Conservation (phyloP, 2,113 vertebrate genomes). For the Chaetura pelagica region DNA sequence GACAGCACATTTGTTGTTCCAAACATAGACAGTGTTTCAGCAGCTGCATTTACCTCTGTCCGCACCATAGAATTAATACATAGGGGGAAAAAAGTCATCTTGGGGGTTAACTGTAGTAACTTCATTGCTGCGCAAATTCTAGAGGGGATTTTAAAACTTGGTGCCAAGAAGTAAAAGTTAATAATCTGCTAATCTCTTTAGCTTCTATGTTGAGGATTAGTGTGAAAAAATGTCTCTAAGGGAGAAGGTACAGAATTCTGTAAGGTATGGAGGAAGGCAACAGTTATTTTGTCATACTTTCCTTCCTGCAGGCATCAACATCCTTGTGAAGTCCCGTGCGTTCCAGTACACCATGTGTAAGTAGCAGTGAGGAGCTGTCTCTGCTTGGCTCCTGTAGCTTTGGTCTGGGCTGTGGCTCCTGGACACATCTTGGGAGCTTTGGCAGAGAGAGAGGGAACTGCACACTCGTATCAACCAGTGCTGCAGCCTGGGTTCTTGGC, state of each 20-base stretch:
- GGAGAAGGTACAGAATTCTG: background rate
- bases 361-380: conserved; percentile 34
- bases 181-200: background rate
- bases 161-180: background rate
- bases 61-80: background rate
- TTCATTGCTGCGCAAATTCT: background rate
- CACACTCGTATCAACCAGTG: fast-evolving
- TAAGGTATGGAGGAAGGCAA: background rate
- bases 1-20: background rate
- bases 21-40: background rate
- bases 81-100: fast-evolving
- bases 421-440: background rate
- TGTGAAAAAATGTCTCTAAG: background rate
- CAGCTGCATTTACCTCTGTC: background rate
- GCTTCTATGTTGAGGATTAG: background rate
- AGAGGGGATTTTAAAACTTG: background rate
- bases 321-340: conserved; percentile 91
- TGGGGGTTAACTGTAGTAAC: background rate
- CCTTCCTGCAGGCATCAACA: conserved; percentile 87
- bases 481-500: background rate
- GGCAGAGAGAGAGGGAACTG: background rate
- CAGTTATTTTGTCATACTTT: background rate
- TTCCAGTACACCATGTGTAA: conserved; percentile 98
- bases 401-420: background rate
- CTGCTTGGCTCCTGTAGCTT: background rate